Percentiles rank a stretch among this genome's conserved stretches.
Evolutionary conservation across 2,888 invertebrate genomes (phyloP).

Genomic region (Lamproptera curius): DNA sequence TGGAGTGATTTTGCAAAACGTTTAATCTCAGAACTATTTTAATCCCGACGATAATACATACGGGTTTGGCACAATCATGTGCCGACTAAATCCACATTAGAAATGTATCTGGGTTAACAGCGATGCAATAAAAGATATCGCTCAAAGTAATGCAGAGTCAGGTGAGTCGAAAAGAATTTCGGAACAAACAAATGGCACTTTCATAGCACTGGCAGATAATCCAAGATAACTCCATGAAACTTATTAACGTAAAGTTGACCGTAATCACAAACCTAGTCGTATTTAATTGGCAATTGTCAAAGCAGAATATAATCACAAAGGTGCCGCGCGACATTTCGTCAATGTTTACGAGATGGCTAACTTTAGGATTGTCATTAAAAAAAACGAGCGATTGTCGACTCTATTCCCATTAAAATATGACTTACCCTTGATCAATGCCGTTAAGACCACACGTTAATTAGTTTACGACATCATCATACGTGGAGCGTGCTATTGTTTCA

Average conservation of each 20-base stretch:
- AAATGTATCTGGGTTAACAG: too few species aligned
- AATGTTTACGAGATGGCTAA: slow-evolving; percentile 50
- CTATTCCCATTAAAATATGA: slow-evolving; percentile 30
- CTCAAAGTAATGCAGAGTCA: neutral
- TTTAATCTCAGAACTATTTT: too few species aligned
- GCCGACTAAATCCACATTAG: too few species aligned
- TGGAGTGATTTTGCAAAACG: too few species aligned
- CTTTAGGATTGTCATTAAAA: slow-evolving; percentile 24
- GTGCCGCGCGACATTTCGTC: slow-evolving; percentile 62
- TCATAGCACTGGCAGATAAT: slow-evolving; percentile 8
- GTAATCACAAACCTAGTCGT: slow-evolving; percentile 64
- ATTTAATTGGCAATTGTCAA: slow-evolving; percentile 65
- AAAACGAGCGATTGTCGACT: slow-evolving; percentile 30
- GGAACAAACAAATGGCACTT: slow-evolving; percentile 2
- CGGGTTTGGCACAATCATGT: too few species aligned
- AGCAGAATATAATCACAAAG: slow-evolving; percentile 68
- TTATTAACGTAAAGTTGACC: slow-evolving; percentile 36
- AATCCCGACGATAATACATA: too few species aligned
- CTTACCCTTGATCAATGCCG: slow-evolving; percentile 13
- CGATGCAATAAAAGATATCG: too few species aligned
- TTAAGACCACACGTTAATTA: slow-evolving; percentile 26
- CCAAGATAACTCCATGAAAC: too few species aligned
- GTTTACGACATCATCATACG: slow-evolving; percentile 46
- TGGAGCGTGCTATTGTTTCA: slow-evolving; percentile 69
- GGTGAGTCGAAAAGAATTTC: neutral